Evolutionary conservation across 2,888 invertebrate species (phyloP).

Genomic region (Eilema depressum): DNA sequence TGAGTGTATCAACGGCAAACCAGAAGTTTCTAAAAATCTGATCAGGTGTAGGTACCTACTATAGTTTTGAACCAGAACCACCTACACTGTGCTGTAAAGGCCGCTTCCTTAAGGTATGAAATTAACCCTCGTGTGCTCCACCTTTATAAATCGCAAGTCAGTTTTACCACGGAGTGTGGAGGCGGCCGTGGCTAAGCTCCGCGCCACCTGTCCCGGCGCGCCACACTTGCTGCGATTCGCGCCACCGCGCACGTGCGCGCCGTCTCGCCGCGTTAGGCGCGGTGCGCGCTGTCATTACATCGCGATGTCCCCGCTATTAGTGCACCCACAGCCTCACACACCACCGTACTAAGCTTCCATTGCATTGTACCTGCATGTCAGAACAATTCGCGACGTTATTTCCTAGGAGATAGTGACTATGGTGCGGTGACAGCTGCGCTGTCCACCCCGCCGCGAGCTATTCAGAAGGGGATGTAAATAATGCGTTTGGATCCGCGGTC

Average conservation of each 20-base stretch:
- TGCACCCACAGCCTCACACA: background rate
- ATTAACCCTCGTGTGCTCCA: too few species aligned
- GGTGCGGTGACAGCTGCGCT: background rate
- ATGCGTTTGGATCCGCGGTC: conserved; percentile 62
- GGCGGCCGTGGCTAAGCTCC: too few species aligned
- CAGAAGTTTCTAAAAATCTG: too few species aligned
- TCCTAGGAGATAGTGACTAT: conserved; percentile 7
- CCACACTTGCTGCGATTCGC: conserved; percentile 54
- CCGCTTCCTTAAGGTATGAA: too few species aligned
- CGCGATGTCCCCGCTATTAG: conserved; percentile 64
- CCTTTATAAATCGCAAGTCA: too few species aligned
- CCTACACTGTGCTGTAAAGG: too few species aligned
- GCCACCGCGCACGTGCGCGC: conserved; percentile 64
- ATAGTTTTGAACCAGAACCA: too few species aligned
- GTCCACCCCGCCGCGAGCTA: conserved; percentile 24
- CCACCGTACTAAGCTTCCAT: background rate
- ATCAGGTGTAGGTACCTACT: too few species aligned
- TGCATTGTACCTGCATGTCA: background rate
- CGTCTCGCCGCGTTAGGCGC: conserved; percentile 32
- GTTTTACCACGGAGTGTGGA: too few species aligned
- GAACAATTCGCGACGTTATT: conserved; percentile 19
- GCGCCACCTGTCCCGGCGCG: background rate
- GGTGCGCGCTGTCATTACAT: conserved; percentile 63
- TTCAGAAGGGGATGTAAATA: conserved; percentile 49
- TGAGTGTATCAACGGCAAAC: too few species aligned